Base-by-base conservation (phyloP, 2,888 invertebrate species). In the Lasioglossum calceatum region DNA sequence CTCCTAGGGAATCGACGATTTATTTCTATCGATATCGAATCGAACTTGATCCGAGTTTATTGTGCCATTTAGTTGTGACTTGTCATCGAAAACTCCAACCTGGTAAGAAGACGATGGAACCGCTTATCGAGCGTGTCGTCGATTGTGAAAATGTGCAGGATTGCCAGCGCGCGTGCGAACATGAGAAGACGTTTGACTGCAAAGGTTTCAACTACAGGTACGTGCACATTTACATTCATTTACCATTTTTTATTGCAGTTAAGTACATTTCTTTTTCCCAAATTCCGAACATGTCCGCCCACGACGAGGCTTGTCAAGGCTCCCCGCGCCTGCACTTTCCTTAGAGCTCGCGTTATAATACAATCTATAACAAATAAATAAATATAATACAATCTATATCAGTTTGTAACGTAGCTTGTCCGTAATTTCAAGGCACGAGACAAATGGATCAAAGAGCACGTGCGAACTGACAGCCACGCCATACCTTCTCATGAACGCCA, bases 121-220 rank as follows among this genome's bases (percentile, higher is more conserved):
- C 97, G 87, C 97, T 97, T 94, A 97, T 98, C 27, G 96, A 97
- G 88, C 96, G 97, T 87, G 97, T 97, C 44, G 95, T 97, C 36
- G 95, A 97, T 8, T 98, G 98, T 93, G 97, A 97, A 92, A 96
- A 97, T 0, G 96, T 98, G 0, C 97, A 98, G 91, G 97, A 98
- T 92, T 98, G 98, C 93, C 96, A 97, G 93, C 95, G 96, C 67
- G 97, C 97, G 91, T 98, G 98, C 91, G 97, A 97, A 2, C 96
- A 96, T 10, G 98, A 98, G 93, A 97, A 96, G 92, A 96, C 97
- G 77, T 98, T 98, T 93, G 96, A 96, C 88, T 98, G 98, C 93
- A 98, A 98, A 95, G 98, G 98, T 90, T 98, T 98, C 93, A 98
- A 98, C 94, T 98, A 98, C 95, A 97, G 97, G 96, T 97, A 95